These are phyloP conservation scores for Popillia japonica DNA, from an alignment of 1,140 invertebrate species.

Conservation along the genomic window DNA sequence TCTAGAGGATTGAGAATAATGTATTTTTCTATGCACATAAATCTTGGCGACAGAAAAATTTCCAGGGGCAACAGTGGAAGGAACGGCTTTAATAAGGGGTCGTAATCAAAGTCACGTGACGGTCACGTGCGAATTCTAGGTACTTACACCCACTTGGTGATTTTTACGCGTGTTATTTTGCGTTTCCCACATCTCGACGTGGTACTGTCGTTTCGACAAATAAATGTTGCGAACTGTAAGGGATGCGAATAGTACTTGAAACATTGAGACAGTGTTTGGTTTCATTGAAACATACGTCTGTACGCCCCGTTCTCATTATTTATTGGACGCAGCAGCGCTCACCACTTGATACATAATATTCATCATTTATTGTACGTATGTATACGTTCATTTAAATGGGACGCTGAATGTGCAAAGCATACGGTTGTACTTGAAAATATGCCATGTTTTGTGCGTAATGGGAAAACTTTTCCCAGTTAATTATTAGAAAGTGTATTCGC, in stretches of 20 bases:
- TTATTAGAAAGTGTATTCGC: conserved; percentile 13
- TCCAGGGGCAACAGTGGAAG: not conserved
- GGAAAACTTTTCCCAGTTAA: conserved; percentile 32
- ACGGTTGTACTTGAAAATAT: conserved; percentile 23
- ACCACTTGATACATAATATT: conserved; percentile 30
- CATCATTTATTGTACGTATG: conserved; percentile 23
- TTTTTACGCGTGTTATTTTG: conserved; percentile 43
- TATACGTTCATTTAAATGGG: conserved; percentile 30
- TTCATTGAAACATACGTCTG: conserved; percentile 29
- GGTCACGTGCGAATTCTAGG: conserved; percentile 39
- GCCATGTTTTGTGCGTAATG: conserved; percentile 25
- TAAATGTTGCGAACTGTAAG: conserved; percentile 26
- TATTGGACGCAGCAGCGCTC: conserved; percentile 21
- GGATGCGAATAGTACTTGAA: conserved; percentile 9
- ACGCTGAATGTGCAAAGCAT: conserved; percentile 1
- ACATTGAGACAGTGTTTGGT: conserved; percentile 34
- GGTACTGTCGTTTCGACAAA: conserved; percentile 22
- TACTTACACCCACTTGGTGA: conserved; percentile 40
- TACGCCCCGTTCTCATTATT: conserved; percentile 18
- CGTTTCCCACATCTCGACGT: conserved; percentile 41
- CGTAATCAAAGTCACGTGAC: conserved; percentile 42
- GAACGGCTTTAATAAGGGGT: conserved; percentile 41
- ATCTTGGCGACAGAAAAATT: conserved; percentile 7
- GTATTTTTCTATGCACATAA: not conserved
- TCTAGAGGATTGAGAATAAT: not conserved